phyloP scores from a whole-genome alignment of 2,113 vertebrate genomes.

The Lophura nycthemera region DNA sequence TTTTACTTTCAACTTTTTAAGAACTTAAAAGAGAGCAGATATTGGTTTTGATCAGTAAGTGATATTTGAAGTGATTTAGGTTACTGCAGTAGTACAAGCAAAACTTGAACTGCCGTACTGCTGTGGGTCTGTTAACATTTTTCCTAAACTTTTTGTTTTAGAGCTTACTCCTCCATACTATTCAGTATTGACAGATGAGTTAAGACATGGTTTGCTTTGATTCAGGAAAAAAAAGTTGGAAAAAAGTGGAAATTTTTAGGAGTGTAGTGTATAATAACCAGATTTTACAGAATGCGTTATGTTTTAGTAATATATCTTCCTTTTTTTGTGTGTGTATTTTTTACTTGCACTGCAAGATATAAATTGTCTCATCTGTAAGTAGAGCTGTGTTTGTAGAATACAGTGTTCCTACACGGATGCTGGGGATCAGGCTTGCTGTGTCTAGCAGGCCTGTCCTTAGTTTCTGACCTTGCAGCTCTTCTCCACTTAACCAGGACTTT shows the following conservation, averaged over 20 bases:
- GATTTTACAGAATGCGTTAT: not conserved
- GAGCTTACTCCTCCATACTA: not conserved
- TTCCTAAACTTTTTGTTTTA: not conserved
- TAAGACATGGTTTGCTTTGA: not conserved
- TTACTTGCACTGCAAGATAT: not conserved
- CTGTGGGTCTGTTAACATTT: not conserved
- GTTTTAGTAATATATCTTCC: not conserved
- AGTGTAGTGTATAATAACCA: not conserved
- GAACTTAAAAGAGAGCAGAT: not conserved
- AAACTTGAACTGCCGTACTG: not conserved
- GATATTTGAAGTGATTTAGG: not conserved
- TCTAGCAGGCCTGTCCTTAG: not conserved
- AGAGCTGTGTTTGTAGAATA: not conserved
- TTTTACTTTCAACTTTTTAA: not conserved
- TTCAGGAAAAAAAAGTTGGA: not conserved
- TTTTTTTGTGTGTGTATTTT: not conserved
- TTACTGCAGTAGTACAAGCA: not conserved
- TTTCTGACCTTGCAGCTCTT: not conserved
- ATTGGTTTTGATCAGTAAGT: not conserved
- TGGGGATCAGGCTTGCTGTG: not conserved
- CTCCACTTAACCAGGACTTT: not conserved
- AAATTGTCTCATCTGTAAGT: not conserved
- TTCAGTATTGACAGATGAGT: not conserved
- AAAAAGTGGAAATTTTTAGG: not conserved
- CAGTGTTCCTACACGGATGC: not conserved